These are phyloP conservation scores for Volucella bombylans DNA, from an alignment of 2,888 invertebrate genomes.

Conservation along the genomic window DNA sequence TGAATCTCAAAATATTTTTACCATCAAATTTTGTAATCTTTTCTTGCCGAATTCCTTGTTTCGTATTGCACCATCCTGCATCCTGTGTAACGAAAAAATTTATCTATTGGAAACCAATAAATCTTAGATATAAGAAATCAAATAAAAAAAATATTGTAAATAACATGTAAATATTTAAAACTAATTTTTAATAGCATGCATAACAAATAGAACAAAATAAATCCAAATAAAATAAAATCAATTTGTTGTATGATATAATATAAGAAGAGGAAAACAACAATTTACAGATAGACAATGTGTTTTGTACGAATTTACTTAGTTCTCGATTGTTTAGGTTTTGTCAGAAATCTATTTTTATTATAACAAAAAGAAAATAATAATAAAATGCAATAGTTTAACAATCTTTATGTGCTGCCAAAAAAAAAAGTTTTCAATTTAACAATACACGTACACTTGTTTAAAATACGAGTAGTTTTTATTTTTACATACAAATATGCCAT, in stretches of 20 bases:
- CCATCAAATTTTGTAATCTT: too few species aligned
- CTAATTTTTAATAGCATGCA: not conserved
- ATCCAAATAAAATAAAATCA: constrained; percentile 1
- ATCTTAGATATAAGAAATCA: too few species aligned
- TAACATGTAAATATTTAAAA: constrained; percentile 12
- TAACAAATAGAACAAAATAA: not conserved
- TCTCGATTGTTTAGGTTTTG: constrained; percentile 22
- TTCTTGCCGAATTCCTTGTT: too few species aligned
- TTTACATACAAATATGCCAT: not conserved
- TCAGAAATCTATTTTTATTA: constrained; percentile 11
- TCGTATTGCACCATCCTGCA: too few species aligned
- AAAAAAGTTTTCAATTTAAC: not conserved
- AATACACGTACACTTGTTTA: constrained; percentile 18
- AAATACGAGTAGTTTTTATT: not conserved
- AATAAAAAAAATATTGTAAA: not conserved
- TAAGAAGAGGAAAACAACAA: not conserved
- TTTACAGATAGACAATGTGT: too few species aligned
- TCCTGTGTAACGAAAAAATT: too few species aligned
- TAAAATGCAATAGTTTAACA: not conserved
- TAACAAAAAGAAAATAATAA: not conserved
- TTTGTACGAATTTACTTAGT: constrained; percentile 41
- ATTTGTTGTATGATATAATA: constrained; percentile 5
- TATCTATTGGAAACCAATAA: too few species aligned
- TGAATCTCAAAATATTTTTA: too few species aligned
- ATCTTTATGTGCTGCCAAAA: constrained; percentile 44